These are phyloP conservation scores for Antedon mediterranea DNA, from an alignment of 53 echinoderm and acorn worm species.

Conservation along the genomic window DNA sequence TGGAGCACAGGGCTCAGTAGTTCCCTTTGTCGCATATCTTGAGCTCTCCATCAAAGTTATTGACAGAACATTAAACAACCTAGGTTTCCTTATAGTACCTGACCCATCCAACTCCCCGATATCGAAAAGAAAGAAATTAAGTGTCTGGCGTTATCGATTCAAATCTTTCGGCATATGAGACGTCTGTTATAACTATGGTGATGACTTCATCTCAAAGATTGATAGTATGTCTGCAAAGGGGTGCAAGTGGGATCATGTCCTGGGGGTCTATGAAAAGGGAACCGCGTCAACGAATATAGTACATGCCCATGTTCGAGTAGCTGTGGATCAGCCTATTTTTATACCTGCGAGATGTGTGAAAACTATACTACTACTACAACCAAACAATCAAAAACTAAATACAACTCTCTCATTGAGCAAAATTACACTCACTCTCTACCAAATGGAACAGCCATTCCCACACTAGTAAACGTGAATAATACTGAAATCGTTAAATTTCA, in stretches of 20 bases:
- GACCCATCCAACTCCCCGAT: conserved; percentile 27
- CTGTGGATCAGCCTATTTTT: conserved; percentile 12
- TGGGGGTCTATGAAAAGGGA: conserved; percentile 27
- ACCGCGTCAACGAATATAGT: not conserved
- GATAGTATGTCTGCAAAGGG: not conserved
- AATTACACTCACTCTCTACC: conserved; percentile 2
- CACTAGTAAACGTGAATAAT: not conserved
- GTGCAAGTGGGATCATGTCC: conserved; percentile 17
- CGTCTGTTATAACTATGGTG: not conserved
- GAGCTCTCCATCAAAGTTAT: conserved; percentile 38
- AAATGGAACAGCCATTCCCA: conserved; percentile 9
- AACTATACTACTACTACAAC: not conserved
- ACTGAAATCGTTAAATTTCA: conserved; percentile 11
- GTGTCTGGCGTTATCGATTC: conserved; percentile 51
- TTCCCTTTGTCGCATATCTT: conserved; percentile 45
- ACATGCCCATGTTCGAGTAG: conserved; percentile 5
- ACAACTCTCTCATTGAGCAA: not conserved
- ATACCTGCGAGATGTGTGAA: conserved; percentile 17
- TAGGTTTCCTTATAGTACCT: conserved; percentile 55
- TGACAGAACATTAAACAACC: conserved; percentile 18
- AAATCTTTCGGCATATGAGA: conserved; percentile 33
- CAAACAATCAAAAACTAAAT: not conserved
- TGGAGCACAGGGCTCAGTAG: conserved; percentile 27
- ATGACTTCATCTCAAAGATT: not conserved
- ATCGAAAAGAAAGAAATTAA: conserved; percentile 16